Evolutionary conservation across 1,140 invertebrate genomes (phyloP).

Genomic region (Brachionus paranguensis): DNA sequence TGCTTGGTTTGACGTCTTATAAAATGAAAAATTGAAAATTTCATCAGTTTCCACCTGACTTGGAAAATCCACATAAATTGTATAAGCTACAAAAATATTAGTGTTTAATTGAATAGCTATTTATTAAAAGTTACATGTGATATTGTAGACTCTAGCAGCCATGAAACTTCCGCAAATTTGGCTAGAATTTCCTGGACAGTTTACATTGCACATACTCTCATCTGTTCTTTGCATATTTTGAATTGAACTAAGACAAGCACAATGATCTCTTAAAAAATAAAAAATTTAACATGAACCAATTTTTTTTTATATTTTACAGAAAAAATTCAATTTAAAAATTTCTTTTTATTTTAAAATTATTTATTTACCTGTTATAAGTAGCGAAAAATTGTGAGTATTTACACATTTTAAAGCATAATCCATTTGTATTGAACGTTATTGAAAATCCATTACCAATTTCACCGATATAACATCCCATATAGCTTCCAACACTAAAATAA

Average conservation of each 20-base stretch:
- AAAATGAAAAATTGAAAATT: background rate
- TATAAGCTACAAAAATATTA: background rate
- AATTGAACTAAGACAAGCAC: background rate
- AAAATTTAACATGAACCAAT: background rate
- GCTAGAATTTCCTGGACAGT: background rate
- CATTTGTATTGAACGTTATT: background rate
- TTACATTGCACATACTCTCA: background rate
- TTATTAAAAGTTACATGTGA: background rate
- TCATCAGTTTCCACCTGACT: background rate
- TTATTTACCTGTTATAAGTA: background rate
- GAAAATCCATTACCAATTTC: background rate
- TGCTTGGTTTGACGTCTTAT: background rate
- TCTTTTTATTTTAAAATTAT: background rate
- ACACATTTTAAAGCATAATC: background rate
- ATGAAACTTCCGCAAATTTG: background rate
- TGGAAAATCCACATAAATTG: background rate
- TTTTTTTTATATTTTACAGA: too few relatives aligned
- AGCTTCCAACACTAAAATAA: background rate
- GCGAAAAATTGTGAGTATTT: background rate
- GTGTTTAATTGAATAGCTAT: background rate
- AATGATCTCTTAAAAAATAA: background rate
- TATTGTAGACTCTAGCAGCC: background rate
- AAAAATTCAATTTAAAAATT: too few relatives aligned
- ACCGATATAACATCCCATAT: background rate
- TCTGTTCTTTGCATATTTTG: background rate